Evolutionary conservation across 2,888 invertebrate species (phyloP), one percentile per base, ranked within the genome.

Genomic region (Drosophila demipolita): DNA sequence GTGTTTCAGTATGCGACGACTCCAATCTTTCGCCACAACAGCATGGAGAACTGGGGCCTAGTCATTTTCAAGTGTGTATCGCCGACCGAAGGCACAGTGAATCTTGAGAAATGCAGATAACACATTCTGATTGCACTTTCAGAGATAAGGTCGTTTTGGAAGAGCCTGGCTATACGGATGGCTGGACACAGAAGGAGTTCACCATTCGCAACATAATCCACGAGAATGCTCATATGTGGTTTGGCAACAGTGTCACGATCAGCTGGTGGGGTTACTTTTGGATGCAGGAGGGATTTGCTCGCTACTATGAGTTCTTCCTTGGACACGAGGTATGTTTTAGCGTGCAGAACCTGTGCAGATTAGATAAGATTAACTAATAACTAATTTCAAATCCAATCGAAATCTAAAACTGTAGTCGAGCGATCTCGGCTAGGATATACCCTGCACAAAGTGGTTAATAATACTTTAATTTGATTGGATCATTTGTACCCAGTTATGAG

Each of bases 11-110:
- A 96, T 80, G 95, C 97, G 7, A 97, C 97, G 0, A 94, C 98
- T 53, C 95, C 97, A 0, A 96, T 96, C 82, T 97, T 97, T 92
- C 94, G 95, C 0, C 95, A 95, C 62, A 95, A 95, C 23, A 96
- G 97, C 68, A 98, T 98, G 97, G 97, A 97, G 91, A 98, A 98
- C 90, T 98, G 98, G 97, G 98, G 98, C 1, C 93, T 98, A 8
- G 94, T 97, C 9, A 97, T 96, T 6, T 98, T 96, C 93, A 95
- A 95, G 96, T 96, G 91, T 96, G 91, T 94, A 94, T 1, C 7
- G 7, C 38, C 38, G 3, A 38, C 8, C 38, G 3, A 38, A 38
- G 3, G 7, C 12, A 23, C 3, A 4, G 12, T 20, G 7, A 45
- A 23, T 45, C 15, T 7, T 8, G 7, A 23, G 3, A 38, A 17